Conservation (phyloP, 2,888 invertebrate genomes). For the Miltochrista miniata region DNA sequence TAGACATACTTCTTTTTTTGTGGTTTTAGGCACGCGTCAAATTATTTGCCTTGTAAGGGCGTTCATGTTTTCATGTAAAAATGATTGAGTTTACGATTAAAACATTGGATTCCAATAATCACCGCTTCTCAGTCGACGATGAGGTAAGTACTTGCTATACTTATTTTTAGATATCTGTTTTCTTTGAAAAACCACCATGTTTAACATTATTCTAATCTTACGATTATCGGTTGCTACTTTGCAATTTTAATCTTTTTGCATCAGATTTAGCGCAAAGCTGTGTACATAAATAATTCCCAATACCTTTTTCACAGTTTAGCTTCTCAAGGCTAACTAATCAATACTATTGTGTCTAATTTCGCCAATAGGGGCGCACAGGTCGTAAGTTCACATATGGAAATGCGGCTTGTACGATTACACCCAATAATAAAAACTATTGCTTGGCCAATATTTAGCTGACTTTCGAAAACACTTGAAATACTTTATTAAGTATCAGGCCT, state of each 20-base stretch:
- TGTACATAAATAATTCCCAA: neutral
- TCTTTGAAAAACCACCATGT: neutral
- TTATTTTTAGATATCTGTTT: neutral
- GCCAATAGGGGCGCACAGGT: neutral
- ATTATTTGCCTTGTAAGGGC: conserved; percentile 40
- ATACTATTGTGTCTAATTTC: conserved; percentile 1
- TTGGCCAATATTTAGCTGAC: too few species aligned
- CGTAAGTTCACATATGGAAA: neutral
- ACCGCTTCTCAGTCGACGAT: conserved; percentile 91
- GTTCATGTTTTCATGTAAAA: conserved; percentile 50
- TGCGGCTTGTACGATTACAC: neutral
- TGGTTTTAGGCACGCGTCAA: conserved; percentile 45
- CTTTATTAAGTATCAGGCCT: too few species aligned
- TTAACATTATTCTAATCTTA: neutral
- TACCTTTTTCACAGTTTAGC: conserved; percentile 1
- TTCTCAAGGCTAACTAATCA: conserved; percentile 5
- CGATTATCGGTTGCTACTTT: neutral
- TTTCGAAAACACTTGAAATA: too few species aligned
- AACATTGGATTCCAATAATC: conserved; percentile 94
- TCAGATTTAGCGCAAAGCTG: neutral
- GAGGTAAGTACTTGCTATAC: conserved; percentile 86
- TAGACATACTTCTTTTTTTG: conserved; percentile 30
- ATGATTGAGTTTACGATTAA: conserved; percentile 95
- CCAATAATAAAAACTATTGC: too few species aligned
- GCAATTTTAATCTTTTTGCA: neutral